Evolutionary conservation across 2,888 invertebrate species (phyloP), one percentile per base, ranked within the genome.

Genomic region (Eupelmus urozonus): DNA sequence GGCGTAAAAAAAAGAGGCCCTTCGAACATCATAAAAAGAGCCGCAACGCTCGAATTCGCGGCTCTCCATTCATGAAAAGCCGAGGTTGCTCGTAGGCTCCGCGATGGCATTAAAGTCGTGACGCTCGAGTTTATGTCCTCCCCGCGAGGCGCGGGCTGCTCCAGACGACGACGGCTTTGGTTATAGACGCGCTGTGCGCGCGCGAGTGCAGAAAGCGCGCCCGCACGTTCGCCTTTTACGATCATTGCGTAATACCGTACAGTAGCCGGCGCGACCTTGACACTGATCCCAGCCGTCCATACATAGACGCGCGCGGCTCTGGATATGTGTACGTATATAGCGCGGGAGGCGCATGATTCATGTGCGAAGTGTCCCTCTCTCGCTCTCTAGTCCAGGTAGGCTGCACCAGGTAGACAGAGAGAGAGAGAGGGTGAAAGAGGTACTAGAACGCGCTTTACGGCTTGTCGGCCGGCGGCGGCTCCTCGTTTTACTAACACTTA

Each of bases 401-500:
- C 2, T 45, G 45, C 45, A 45, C 16, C 16, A 45, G 45, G 45
- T 45, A 45, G 2, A 16, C 13, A 18, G 53, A 20, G 53, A 18
- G 20, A 20, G 20, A 53, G 53, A 2, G 53, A 53, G 51, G 1
- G 20, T 11, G 82, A 81, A 82, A 80, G 60, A 73, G 78, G 63
- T 57, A 82, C 80, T 63, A 76, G 77, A 70, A 72, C 66, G 74
- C 80, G 76, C 80, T 82, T 82, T 80, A 74, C 82, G 80, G 76
- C 76, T 72, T 76, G 76, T 77, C 81, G 82, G 76, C 77, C 70
- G 63, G 65, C 71, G 75, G 7, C 42, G 70, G 73, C 81, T 81
- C 85, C 82, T 81, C 86, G 87, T 89, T 89, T 89, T 86, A 88
- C 87, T 85, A 87, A 89, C 89, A 88, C 89, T 89, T 89, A 88